Percentiles rank a stretch among this genome's conserved stretches.
Evolutionary conservation across 2,888 invertebrate genomes (phyloP).

Genomic region (Drosophila hamatofila): DNA sequence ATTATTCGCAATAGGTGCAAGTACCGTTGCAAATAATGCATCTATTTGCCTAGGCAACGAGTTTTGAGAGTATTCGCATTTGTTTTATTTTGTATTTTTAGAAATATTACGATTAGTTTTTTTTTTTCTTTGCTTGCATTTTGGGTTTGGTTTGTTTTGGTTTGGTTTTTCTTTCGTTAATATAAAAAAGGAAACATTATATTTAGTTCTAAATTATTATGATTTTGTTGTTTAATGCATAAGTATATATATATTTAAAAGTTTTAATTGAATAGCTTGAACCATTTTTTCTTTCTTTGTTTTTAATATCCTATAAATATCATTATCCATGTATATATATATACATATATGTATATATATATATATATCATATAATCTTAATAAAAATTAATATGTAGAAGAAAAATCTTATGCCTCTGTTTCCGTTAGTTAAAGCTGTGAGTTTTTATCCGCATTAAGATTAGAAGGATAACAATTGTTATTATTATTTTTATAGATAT

Average conservation of each 20-base stretch:
- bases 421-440: constrained; percentile 83
- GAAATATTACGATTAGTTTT: constrained; percentile 57
- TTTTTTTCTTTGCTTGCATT: constrained; percentile 46
- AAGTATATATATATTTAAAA: constrained; percentile 63
- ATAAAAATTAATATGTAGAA: constrained; percentile 79
- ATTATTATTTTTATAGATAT: constrained; percentile 38
- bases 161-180: constrained; percentile 51
- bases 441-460: constrained; percentile 82
- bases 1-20: constrained; percentile 74
- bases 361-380: constrained; percentile 65
- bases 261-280: constrained; percentile 79
- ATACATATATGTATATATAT: constrained; percentile 31
- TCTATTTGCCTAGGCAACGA: constrained; percentile 41
- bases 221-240: constrained; percentile 73
- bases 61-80: constrained; percentile 65
- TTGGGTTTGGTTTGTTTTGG: not conserved
- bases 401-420: constrained; percentile 82
- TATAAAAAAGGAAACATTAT: constrained; percentile 80
- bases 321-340: constrained; percentile 60
- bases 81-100: constrained; percentile 13
- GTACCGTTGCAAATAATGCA: constrained; percentile 71
- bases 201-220: constrained; percentile 77
- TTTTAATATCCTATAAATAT: constrained; percentile 72
- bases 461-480: constrained; percentile 79
- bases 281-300: constrained; percentile 53